Evolutionary conservation across 2,113 vertebrate species (phyloP).

Genomic region (Heptranchias perlo): DNA sequence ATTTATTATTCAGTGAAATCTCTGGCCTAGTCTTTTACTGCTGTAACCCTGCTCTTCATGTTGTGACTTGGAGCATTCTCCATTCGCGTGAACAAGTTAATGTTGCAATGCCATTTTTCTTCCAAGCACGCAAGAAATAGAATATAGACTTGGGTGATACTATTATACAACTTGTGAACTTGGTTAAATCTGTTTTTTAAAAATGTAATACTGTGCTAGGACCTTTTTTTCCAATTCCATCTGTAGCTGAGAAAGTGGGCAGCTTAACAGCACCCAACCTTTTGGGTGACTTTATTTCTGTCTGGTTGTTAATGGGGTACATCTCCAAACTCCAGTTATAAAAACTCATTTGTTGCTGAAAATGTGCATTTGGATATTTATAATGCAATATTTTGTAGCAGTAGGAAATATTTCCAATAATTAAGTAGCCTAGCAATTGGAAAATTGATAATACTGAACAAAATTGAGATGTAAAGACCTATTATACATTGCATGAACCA

Average conservation of each 20-base stretch:
- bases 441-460: too few relatives aligned
- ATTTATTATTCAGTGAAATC: background rate
- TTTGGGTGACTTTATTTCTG: background rate
- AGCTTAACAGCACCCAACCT: background rate
- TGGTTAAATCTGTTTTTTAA: background rate
- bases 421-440: background rate
- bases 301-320: too few relatives aligned
- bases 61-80: background rate
- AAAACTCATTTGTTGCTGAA: background rate
- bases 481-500: too few relatives aligned
- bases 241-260: background rate
- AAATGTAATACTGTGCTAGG: background rate
- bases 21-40: background rate
- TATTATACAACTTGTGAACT: background rate
- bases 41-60: background rate
- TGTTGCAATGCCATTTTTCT: too few relatives aligned
- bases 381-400: background rate
- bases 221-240: background rate
- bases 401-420: background rate
- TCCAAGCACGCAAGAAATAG: background rate
- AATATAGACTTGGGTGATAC: background rate
- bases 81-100: background rate
- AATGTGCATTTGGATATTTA: background rate
- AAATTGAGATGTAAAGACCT: too few relatives aligned
- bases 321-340: background rate